Conservation (phyloP, 1,140 invertebrate species). For the Helicorthomorpha holstii region DNA sequence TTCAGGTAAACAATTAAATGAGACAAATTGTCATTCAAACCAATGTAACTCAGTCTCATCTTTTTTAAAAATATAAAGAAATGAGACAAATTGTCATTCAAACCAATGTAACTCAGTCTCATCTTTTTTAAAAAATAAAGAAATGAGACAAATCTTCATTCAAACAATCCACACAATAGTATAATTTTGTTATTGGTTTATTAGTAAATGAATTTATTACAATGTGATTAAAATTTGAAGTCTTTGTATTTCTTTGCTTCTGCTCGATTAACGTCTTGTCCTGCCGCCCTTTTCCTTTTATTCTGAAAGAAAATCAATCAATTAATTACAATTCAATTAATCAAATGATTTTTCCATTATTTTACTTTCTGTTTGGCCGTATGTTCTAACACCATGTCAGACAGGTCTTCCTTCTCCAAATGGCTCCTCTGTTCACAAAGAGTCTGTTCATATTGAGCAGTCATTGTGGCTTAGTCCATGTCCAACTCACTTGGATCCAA, state of each 20-base stretch:
- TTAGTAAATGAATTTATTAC: too few species aligned
- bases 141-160: too few species aligned
- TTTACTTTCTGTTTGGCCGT: slow-evolving; percentile 77
- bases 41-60: too few species aligned
- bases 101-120: too few species aligned
- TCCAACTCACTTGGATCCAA: slow-evolving; percentile 95
- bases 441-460: slow-evolving; percentile 89
- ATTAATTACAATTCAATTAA: not conserved
- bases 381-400: slow-evolving; percentile 96
- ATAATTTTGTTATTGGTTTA: too few species aligned
- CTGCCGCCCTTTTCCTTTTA: slow-evolving; percentile 78
- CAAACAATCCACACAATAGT: too few species aligned
- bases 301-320: slow-evolving; percentile 51
- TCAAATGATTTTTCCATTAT: not conserved
- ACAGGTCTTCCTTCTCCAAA: slow-evolving; percentile 82
- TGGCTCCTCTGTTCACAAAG: slow-evolving; percentile 77
- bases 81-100: too few species aligned
- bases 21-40: too few species aligned
- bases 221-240: slow-evolving; percentile 98
- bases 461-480: slow-evolving; percentile 87
- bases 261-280: slow-evolving; percentile 63
- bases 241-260: slow-evolving; percentile 93
- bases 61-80: too few species aligned
- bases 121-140: too few species aligned
- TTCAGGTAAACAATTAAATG: too few species aligned